Evolutionary conservation across 2,797 vertebrate species (phyloP).

Genomic region (Amblyraja radiata): DNA sequence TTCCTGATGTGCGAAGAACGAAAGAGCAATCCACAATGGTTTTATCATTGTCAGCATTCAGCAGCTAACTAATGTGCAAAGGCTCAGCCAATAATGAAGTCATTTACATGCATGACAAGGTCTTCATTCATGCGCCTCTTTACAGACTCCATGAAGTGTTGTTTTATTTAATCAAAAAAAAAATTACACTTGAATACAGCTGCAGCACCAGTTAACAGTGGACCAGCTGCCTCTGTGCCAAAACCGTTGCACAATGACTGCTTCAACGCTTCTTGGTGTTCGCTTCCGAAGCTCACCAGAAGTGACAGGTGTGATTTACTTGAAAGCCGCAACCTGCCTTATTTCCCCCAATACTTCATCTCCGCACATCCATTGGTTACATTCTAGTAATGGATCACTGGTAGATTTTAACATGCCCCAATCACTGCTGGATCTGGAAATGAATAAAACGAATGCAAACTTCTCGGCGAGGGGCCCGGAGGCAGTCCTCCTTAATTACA

Average conservation of each 20-base stretch:
- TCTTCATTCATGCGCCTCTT: constrained; percentile 50
- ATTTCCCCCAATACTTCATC: constrained; percentile 1
- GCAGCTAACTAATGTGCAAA: constrained; percentile 47
- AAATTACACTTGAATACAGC: constrained; percentile 61
- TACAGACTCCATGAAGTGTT: constrained; percentile 55
- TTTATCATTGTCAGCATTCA: constrained; percentile 42
- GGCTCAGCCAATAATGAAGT: constrained; percentile 55
- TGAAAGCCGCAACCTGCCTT: constrained; percentile 24
- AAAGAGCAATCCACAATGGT: constrained; percentile 48
- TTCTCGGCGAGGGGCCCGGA: constrained; percentile 38
- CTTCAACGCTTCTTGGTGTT: constrained; percentile 39
- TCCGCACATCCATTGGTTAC: neutral
- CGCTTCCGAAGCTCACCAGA: constrained; percentile 43
- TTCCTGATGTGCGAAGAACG: constrained; percentile 52
- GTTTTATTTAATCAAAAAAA: constrained; percentile 58
- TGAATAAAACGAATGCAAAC: neutral
- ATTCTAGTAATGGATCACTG: constrained; percentile 18
- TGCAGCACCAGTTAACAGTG: constrained; percentile 53
- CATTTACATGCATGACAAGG: constrained; percentile 58
- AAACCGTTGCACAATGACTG: constrained; percentile 21
- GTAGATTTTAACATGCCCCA: constrained; percentile 7
- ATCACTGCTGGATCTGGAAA: constrained; percentile 25
- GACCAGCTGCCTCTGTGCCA: constrained; percentile 39
- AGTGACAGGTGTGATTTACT: constrained; percentile 41
- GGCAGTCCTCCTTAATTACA: constrained; percentile 44